phyloP scores from a whole-genome alignment of 1,140 invertebrate genomes.

The Temnothorax curvispinosus region DNA sequence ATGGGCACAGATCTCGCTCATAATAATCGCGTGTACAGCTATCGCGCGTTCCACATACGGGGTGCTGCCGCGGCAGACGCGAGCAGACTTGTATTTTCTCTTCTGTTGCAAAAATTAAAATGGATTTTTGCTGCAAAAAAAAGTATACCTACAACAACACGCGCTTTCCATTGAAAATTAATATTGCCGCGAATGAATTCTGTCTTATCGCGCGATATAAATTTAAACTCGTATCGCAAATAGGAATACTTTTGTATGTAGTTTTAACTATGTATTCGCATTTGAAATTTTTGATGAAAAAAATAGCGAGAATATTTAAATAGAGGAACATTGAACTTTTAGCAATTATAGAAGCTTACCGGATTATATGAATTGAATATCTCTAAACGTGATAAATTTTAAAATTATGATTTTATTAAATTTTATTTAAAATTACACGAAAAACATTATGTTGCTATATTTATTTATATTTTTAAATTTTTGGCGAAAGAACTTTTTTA shows the following conservation, averaged over 20 bases:
- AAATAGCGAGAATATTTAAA: neutral
- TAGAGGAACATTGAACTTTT: neutral
- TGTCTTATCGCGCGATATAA: neutral
- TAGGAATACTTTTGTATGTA: neutral
- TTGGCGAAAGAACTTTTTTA: neutral
- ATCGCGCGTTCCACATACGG: conserved; percentile 75
- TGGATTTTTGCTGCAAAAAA: neutral
- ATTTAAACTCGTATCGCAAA: neutral
- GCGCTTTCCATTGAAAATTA: conserved; percentile 6
- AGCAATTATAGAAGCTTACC: neutral
- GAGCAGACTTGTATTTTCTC: neutral
- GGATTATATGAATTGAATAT: neutral
- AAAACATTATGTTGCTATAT: neutral
- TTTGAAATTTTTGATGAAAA: conserved; percentile 4
- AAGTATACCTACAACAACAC: neutral
- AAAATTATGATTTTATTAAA: neutral
- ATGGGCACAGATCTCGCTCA: conserved; percentile 75
- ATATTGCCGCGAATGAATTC: neutral
- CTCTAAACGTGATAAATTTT: neutral
- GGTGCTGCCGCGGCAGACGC: neutral
- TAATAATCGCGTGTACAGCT: conserved; percentile 78
- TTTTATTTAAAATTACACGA: neutral
- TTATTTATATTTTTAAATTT: neutral
- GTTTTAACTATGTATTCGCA: neutral
- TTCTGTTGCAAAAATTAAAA: neutral